phyloP scores from a whole-genome alignment of 2,797 vertebrate species.

The Artibeus lituratus region DNA sequence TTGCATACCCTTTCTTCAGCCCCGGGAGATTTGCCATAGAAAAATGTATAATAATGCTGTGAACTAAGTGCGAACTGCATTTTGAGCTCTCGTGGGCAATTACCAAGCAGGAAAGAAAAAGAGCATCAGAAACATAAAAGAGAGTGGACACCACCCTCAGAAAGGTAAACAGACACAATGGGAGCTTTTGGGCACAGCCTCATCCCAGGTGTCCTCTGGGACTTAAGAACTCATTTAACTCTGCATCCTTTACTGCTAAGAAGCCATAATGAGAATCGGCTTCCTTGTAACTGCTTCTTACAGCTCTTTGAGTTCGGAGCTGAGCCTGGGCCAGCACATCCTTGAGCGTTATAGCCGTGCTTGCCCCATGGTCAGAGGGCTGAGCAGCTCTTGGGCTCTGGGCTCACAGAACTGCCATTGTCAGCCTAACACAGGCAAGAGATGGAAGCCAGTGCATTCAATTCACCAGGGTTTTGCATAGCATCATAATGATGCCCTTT shows the following conservation, averaged over 20 bases:
- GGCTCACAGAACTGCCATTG: background rate
- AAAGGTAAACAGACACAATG: background rate
- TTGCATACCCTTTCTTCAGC: too few species aligned
- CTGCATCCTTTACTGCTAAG: background rate
- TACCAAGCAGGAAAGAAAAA: background rate
- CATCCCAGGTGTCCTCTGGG: background rate
- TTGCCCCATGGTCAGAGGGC: background rate
- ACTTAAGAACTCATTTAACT: background rate
- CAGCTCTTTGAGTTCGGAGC: background rate
- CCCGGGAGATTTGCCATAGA: background rate
- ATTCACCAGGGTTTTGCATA: background rate
- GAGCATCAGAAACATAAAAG: background rate
- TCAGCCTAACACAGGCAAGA: background rate
- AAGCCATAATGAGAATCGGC: background rate
- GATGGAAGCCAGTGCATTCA: background rate
- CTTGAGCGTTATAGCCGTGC: background rate
- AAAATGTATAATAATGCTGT: background rate
- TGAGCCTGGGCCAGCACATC: background rate
- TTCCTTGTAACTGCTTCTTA: background rate
- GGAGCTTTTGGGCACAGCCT: background rate
- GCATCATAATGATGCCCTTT: background rate
- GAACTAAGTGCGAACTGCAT: background rate
- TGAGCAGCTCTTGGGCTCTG: background rate
- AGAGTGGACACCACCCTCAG: background rate
- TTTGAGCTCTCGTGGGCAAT: background rate